Conservation (phyloP, 2,113 vertebrate species). For the Scomber colias region DNA sequence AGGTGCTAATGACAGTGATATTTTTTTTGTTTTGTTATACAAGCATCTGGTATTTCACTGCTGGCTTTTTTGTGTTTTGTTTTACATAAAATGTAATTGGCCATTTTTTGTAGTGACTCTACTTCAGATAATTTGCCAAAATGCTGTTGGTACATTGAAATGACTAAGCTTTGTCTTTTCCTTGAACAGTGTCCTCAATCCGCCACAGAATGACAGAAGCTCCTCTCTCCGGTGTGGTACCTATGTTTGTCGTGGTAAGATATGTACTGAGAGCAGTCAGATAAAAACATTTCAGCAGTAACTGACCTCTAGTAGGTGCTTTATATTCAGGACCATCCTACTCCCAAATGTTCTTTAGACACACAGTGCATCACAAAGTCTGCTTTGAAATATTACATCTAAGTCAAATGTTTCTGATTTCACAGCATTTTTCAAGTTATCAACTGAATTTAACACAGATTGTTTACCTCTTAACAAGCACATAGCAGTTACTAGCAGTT, state of each 20-base stretch:
- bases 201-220: constrained; percentile 82
- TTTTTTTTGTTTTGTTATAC: no score
- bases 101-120: no score
- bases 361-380: no score
- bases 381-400: not conserved
- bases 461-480: not conserved
- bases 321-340: not conserved
- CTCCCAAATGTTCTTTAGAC: not conserved
- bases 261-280: not conserved
- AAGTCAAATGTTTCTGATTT: not conserved
- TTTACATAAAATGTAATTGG: no score
- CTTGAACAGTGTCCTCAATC: constrained; percentile 71
- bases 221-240: constrained; percentile 89
- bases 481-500: not conserved
- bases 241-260: constrained; percentile 93
- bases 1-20: no score
- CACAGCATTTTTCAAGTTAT: not conserved
- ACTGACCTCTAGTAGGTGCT: not conserved
- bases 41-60: no score
- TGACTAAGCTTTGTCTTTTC: constrained; percentile 3
- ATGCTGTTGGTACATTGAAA: no score
- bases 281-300: not conserved
- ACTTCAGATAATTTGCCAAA: no score
- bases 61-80: no score
- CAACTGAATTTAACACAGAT: not conserved